phyloP scores from a whole-genome alignment of 2,113 vertebrate genomes.

The Phaethornis superciliosus region DNA sequence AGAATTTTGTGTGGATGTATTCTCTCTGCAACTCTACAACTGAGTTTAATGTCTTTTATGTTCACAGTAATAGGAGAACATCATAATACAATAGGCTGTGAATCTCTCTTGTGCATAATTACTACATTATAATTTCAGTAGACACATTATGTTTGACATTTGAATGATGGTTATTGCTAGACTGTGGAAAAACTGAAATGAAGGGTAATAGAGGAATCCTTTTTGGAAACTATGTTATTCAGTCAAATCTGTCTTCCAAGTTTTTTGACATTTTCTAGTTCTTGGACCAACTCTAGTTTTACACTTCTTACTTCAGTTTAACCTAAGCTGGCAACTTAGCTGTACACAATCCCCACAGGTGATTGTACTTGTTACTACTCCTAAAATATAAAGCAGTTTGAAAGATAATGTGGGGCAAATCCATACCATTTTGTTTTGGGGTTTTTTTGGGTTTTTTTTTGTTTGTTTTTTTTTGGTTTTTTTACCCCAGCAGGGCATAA shows the following conservation, averaged over 20 bases:
- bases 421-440: not conserved
- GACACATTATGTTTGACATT: conserved; percentile 25
- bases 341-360: not conserved
- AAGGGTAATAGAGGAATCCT: not conserved
- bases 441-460: no score
- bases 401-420: not conserved
- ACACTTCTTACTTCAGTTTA: not conserved
- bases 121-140: conserved; percentile 36
- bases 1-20: not conserved
- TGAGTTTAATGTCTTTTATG: conserved; percentile 31
- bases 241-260: not conserved
- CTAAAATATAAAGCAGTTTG: not conserved
- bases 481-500: not conserved
- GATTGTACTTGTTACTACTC: not conserved
- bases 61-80: conserved; percentile 11
- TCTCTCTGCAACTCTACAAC: not conserved
- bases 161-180: conserved; percentile 48
- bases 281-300: not conserved
- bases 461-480: no score
- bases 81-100: conserved; percentile 20
- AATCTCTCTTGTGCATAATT: conserved; percentile 51
- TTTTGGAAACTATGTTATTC: conserved; percentile 6
- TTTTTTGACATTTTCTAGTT: not conserved
- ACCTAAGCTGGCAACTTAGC: not conserved
- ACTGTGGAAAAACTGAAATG: conserved; percentile 32